Conservation (phyloP, 2,888 invertebrate genomes). For the Catocala nupta region DNA sequence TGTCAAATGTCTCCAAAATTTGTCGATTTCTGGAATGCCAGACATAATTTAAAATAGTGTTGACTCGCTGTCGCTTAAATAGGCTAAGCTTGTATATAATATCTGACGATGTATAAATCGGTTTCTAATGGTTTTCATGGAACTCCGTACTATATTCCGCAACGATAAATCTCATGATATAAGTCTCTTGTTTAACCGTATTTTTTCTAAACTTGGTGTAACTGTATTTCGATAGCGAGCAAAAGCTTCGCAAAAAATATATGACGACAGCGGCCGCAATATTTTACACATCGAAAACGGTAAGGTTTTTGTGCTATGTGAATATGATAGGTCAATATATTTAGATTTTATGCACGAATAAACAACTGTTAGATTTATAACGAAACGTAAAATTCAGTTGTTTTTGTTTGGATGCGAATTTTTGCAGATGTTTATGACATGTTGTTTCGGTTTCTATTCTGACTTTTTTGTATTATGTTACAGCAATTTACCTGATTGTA, state of each 20-base stretch:
- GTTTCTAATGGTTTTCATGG: no score
- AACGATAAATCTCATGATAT: neutral
- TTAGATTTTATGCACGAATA: slow-evolving; percentile 14
- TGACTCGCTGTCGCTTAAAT: no score
- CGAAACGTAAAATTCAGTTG: neutral
- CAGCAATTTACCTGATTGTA: no score
- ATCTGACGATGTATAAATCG: no score
- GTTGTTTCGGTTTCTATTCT: neutral
- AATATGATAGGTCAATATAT: slow-evolving; percentile 8
- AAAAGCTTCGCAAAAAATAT: slow-evolving; percentile 30
- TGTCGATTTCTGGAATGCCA: no score
- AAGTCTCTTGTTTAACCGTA: slow-evolving; percentile 20
- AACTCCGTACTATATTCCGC: neutral
- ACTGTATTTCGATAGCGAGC: slow-evolving; percentile 33
- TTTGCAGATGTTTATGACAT: neutral
- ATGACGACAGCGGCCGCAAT: slow-evolving; percentile 24
- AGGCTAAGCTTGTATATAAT: no score
- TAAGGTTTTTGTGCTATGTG: slow-evolving; percentile 17
- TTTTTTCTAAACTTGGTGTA: slow-evolving; percentile 26
- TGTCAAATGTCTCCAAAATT: no score
- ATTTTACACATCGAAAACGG: slow-evolving; percentile 24
- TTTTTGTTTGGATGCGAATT: neutral
- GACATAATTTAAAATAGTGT: no score
- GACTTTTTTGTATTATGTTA: no score
- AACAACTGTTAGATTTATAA: slow-evolving; percentile 4